Conservation (phyloP, 2,113 vertebrate genomes). For the Centropristis striata region DNA sequence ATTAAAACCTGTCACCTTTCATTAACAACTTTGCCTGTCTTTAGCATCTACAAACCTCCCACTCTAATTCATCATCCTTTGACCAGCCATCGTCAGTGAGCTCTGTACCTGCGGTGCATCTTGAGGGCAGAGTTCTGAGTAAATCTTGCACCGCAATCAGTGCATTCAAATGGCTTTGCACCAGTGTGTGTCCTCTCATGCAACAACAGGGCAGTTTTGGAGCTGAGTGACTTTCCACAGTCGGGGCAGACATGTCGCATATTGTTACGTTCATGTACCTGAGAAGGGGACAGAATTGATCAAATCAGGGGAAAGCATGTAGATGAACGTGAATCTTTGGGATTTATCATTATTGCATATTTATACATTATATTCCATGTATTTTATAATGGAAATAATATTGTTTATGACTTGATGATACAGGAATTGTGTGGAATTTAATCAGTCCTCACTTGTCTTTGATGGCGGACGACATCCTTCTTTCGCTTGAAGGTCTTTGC, state of each 20-base stretch:
- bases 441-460: conserved; percentile 84
- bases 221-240: conserved; percentile 96
- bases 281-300: neutral
- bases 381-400: neutral
- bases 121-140: conserved; percentile 97
- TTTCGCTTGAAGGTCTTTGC: conserved; percentile 96
- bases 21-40: too few species aligned
- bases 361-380: neutral
- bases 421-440: neutral
- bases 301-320: neutral
- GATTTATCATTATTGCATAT: neutral
- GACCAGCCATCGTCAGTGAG: neutral
- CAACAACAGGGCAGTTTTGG: conserved; percentile 91
- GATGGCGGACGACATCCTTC: conserved; percentile 95
- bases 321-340: neutral
- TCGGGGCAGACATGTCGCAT: conserved; percentile 89
- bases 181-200: conserved; percentile 96
- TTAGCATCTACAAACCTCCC: neutral
- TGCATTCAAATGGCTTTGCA: conserved; percentile 91
- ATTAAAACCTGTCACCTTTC: neutral
- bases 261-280: conserved; percentile 93
- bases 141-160: conserved; percentile 92
- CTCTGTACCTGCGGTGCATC: conserved; percentile 93
- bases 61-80: neutral
- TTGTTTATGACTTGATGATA: neutral